These are phyloP conservation scores for Mimumesa dahlbomi DNA, from an alignment of 2,888 invertebrate species.

Conservation along the genomic window DNA sequence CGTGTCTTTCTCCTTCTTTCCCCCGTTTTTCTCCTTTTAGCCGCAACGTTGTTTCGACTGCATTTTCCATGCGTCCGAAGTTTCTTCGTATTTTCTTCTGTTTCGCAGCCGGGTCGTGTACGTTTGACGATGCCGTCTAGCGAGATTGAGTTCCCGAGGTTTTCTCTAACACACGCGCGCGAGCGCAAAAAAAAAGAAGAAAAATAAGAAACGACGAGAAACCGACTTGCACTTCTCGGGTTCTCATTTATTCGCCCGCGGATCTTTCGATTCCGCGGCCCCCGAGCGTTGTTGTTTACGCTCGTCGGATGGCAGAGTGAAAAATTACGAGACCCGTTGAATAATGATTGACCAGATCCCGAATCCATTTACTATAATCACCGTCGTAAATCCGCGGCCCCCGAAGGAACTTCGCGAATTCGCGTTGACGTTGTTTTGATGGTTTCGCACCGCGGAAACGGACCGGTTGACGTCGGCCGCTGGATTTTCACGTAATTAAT, in stretches of 20 bases:
- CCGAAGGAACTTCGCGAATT: conserved; percentile 30
- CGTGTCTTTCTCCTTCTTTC: conserved; percentile 3
- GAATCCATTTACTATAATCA: conserved; percentile 39
- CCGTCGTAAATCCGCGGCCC: conserved; percentile 21
- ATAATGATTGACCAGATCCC: conserved; percentile 35
- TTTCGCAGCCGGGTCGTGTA: too few species aligned
- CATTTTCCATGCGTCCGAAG: conserved; percentile 23
- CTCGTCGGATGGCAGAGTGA: neutral
- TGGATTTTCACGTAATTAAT: conserved; percentile 66
- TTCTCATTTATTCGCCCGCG: neutral
- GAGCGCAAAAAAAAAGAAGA: too few species aligned
- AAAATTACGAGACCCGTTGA: conserved; percentile 14
- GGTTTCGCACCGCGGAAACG: conserved; percentile 23
- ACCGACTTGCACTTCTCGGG: too few species aligned
- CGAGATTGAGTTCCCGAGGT: too few species aligned
- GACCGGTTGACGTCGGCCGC: conserved; percentile 50
- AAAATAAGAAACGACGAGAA: too few species aligned
- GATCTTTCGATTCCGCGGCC: too few species aligned
- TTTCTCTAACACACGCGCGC: too few species aligned
- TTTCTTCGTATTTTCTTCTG: too few species aligned
- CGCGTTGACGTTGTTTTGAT: conserved; percentile 57
- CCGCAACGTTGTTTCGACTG: conserved; percentile 31
- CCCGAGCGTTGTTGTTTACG: neutral
- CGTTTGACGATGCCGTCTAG: too few species aligned
- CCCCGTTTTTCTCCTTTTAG: conserved; percentile 1